Conservation (phyloP, 2,888 invertebrate genomes). For the Eupithecia inturbata region DNA sequence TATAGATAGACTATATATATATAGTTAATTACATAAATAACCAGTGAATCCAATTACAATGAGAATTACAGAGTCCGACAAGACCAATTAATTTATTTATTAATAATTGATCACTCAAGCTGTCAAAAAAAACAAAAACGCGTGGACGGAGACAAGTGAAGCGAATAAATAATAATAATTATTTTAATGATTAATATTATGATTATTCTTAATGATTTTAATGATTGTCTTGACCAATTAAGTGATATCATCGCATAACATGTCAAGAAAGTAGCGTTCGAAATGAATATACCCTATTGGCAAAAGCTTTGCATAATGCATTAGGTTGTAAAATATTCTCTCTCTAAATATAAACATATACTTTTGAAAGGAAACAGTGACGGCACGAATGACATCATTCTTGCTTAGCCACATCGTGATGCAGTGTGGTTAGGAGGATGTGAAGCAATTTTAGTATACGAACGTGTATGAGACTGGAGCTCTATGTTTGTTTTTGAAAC, state of each 20-base stretch:
- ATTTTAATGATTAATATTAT: too few species aligned
- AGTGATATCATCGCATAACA: background rate
- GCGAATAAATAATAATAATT: background rate
- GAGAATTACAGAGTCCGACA: background rate
- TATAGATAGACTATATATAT: too few species aligned
- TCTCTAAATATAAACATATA: background rate
- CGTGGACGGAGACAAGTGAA: background rate
- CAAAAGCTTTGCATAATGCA: background rate
- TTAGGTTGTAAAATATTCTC: background rate
- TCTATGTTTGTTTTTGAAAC: background rate
- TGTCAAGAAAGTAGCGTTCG: background rate
- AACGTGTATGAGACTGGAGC: background rate
- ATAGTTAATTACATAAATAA: too few species aligned
- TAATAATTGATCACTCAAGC: background rate
- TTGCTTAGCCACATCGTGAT: conserved; percentile 43
- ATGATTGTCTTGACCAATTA: background rate
- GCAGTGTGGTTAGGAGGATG: conserved; percentile 43
- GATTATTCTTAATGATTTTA: too few species aligned
- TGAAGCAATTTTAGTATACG: conserved; percentile 48
- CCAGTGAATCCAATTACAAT: background rate
- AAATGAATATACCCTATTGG: background rate
- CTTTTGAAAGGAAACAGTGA: conserved; percentile 43
- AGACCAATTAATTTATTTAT: background rate
- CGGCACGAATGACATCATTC: conserved; percentile 57
- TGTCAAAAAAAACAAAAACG: background rate